These are phyloP conservation scores for Aphrocallistes beatrix DNA, from an alignment of 37 sponge, comb jelly and placozoan species.

Conservation along the genomic window DNA sequence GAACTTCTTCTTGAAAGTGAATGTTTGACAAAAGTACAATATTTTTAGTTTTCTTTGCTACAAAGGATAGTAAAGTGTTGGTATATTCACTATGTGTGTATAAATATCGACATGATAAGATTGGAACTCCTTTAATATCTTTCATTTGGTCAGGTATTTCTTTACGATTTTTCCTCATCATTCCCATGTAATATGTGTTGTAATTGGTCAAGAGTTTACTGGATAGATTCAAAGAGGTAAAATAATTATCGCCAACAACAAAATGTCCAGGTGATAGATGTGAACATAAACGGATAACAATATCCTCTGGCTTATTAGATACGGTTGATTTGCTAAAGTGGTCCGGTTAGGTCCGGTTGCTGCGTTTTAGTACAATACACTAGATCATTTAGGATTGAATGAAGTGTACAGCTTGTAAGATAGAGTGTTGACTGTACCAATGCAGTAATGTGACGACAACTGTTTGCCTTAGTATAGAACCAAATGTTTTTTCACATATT, in stretches of 20 bases:
- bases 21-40: not conserved
- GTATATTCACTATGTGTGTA: not conserved
- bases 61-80: not conserved
- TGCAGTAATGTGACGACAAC: no score
- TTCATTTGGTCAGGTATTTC: not conserved
- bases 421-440: no score
- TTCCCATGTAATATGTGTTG: not conserved
- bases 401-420: no score
- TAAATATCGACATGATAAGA: not conserved
- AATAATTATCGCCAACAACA: not conserved
- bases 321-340: not conserved
- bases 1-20: not conserved
- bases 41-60: constrained; percentile 1
- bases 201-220: not conserved
- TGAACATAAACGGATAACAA: not conserved
- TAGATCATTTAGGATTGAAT: no score
- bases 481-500: no score
- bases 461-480: no score
- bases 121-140: not conserved
- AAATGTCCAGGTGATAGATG: not conserved
- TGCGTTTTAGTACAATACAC: no score
- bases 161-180: not conserved
- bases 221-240: not conserved
- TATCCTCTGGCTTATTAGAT: not conserved
- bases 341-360: no score